phyloP scores from a whole-genome alignment of 1,140 invertebrate species.

The Pachypsylla venusta region DNA sequence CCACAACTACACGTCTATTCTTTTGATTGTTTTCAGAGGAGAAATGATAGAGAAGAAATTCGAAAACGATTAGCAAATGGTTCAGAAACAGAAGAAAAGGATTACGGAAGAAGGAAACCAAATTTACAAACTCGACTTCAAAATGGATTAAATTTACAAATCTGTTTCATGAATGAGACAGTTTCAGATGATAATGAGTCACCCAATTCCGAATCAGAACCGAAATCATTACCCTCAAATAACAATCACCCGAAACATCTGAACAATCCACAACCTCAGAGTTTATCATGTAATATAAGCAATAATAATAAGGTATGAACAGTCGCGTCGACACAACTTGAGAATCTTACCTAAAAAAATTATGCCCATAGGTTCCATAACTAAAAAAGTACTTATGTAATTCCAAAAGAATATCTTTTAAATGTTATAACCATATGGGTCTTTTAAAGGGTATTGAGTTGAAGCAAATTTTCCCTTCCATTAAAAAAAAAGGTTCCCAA shows the following conservation, averaged over 20 bases:
- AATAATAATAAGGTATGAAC: constrained; percentile 8
- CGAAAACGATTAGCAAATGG: constrained; percentile 74
- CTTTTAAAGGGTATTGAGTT: no score
- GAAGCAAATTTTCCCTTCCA: no score
- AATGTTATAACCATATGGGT: no score
- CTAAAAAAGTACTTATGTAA: no score
- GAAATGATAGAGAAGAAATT: constrained; percentile 85
- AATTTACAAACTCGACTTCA: constrained; percentile 73
- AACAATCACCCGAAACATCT: not conserved
- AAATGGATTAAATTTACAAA: constrained; percentile 83
- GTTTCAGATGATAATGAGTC: constrained; percentile 59
- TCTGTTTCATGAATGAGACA: constrained; percentile 89
- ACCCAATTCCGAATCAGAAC: constrained; percentile 48
- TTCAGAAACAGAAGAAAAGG: constrained; percentile 55
- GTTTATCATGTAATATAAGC: constrained; percentile 5
- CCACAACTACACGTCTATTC: no score
- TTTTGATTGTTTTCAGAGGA: constrained; percentile 44
- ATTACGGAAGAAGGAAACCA: constrained; percentile 56
- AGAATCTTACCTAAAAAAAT: no score
- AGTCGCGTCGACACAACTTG: no score
- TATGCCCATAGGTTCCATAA: no score
- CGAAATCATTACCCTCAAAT: constrained; percentile 9
- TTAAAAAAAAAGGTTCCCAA: no score
- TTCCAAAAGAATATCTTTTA: no score
- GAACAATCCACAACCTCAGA: constrained; percentile 21